phyloP scores from a whole-genome alignment of 1,140 invertebrate genomes.

The Plutomurus gul region DNA sequence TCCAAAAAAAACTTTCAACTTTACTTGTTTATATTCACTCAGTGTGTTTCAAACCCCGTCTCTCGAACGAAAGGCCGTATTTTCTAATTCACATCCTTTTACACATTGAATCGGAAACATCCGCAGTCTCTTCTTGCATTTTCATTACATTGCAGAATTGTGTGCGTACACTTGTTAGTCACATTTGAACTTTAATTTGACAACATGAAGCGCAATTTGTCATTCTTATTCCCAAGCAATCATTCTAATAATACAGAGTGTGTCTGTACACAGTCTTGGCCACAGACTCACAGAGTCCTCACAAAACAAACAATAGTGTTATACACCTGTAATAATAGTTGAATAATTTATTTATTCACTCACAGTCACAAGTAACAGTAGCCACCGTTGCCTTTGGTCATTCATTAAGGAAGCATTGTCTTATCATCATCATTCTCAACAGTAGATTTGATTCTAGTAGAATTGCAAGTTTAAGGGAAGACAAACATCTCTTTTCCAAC shows the following conservation, averaged over 20 bases:
- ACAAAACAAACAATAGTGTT: background rate
- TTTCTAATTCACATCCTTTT: too few relatives aligned
- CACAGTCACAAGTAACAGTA: too few relatives aligned
- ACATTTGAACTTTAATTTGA: constrained; percentile 18
- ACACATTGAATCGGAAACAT: too few relatives aligned
- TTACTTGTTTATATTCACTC: background rate
- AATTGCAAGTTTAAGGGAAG: background rate
- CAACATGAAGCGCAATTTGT: constrained; percentile 9
- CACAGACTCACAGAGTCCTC: background rate
- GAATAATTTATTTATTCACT: background rate
- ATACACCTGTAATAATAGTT: too few relatives aligned
- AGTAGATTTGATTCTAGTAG: too few relatives aligned
- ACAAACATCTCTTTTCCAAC: too few relatives aligned
- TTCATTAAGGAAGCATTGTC: constrained; percentile 15
- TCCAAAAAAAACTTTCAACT: constrained; percentile 16
- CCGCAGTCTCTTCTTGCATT: too few relatives aligned
- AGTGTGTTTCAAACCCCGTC: background rate
- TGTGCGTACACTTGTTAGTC: too few relatives aligned
- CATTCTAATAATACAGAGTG: too few relatives aligned
- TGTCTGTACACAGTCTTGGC: too few relatives aligned
- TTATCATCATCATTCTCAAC: background rate
- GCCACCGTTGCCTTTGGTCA: background rate
- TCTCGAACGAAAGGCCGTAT: too few relatives aligned
- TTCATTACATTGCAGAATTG: background rate
- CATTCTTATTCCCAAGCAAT: constrained; percentile 21